Conservation (phyloP, 2,888 invertebrate species). For the Oasisia sp. region DNA sequence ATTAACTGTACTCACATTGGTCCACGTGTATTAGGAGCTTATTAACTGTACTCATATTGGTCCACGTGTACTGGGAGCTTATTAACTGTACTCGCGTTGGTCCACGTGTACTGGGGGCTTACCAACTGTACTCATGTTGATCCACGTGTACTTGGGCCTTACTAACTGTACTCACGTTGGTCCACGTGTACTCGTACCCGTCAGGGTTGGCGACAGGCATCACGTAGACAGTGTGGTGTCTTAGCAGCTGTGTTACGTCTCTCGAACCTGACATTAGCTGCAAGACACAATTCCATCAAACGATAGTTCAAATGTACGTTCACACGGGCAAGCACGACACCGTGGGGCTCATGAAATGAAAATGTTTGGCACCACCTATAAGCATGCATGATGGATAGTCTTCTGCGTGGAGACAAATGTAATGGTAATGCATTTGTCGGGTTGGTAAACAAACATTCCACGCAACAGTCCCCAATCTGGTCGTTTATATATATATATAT, state of each 20-base stretch:
- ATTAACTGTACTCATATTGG: no score
- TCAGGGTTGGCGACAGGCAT: constrained; percentile 35
- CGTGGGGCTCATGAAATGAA: neutral
- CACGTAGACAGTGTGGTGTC: constrained; percentile 28
- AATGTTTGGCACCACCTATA: neutral
- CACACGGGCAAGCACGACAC: neutral
- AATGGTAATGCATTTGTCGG: no score
- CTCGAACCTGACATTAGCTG: neutral
- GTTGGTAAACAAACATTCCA: neutral
- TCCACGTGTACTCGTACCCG: constrained; percentile 36
- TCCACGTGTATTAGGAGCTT: no score
- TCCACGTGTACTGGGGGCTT: neutral
- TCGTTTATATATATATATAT: no score
- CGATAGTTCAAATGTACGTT: neutral
- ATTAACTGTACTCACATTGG: neutral
- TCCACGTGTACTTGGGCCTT: neutral
- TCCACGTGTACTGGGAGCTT: neutral
- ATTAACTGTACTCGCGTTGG: constrained; percentile 20
- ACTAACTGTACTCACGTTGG: constrained; percentile 28
- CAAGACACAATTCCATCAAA: neutral
- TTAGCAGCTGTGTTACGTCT: neutral
- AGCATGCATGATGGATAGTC: no score
- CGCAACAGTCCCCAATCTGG: neutral
- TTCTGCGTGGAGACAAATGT: no score
- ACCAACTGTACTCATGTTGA: neutral